Base-by-base conservation (phyloP, 2,888 invertebrate genomes). In the Blastobasis lacticolella region DNA sequence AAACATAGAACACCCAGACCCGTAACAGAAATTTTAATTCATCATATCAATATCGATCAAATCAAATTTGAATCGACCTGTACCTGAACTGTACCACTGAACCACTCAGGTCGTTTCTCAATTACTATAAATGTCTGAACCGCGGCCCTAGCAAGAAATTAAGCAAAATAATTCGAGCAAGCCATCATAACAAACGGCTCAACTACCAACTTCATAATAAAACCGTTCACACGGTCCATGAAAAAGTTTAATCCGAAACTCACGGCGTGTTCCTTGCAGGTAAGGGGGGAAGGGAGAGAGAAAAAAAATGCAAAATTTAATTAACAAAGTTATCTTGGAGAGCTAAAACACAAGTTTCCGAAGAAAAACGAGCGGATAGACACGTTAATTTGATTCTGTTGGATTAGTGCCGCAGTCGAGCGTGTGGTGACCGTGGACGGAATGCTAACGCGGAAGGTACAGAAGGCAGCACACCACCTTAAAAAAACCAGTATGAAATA, bases 291-390 rank as follows among this genome's bases (percentile, higher is more conserved):
- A 8, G 42, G 42, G 10, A 42, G 58, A 55, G 55, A 58, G 57
- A 64, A 67, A 74, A 76, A 81, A 82, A 84, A 81, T 80, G 72
- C 70, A 78, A 84, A 84, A 87, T 85, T 84, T 82, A 86, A 87
- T 85, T 87, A 87, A 83, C 83, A 80, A 86, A 87, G 81, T 87
- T 86, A 74, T 78, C 78, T 75, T 64, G 57, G 58, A 23, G 10
- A 71, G 81, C 79, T 84, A 78, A 86, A 86, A 86, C 80, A 81
- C 81, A 87, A 88, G 86, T 87, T 88, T 73, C 64, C 64, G 57
- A 80, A 85, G 85, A 84, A 86, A 85, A 88, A 84, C 82, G 86
- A 78, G 77, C 68, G 71, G 78, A 71, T 75, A 77, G 78, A 82
- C 84, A 77, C 81, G 82, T 78, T 85, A 86, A 88, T 85, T 87